phyloP scores from a whole-genome alignment of 2,113 vertebrate species.

The cat (Felis catus) region F.catus_Fca126_mat1.0 CM031425.1:35911001-35911500 shows the following conservation, averaged over 20 bases:
- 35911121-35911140: accelerated
- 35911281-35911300: no score
- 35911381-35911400: neutral
- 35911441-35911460: neutral
- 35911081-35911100: neutral
- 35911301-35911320: no score
- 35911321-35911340: neutral
- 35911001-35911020: neutral
- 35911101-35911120: neutral
- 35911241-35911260: no score
- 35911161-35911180: neutral
- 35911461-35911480: neutral
- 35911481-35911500: neutral
- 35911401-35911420: neutral
- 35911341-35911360: neutral
- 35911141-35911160: accelerated
- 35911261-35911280: no score
- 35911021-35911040: neutral
- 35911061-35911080: no score
- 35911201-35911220: no score
- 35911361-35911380: neutral
- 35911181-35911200: neutral
- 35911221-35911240: no score
- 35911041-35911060: neutral
- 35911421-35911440: neutral